Evolutionary conservation across 1,140 invertebrate genomes (phyloP).

Genomic region (Aphelenchoides besseyi): DNA sequence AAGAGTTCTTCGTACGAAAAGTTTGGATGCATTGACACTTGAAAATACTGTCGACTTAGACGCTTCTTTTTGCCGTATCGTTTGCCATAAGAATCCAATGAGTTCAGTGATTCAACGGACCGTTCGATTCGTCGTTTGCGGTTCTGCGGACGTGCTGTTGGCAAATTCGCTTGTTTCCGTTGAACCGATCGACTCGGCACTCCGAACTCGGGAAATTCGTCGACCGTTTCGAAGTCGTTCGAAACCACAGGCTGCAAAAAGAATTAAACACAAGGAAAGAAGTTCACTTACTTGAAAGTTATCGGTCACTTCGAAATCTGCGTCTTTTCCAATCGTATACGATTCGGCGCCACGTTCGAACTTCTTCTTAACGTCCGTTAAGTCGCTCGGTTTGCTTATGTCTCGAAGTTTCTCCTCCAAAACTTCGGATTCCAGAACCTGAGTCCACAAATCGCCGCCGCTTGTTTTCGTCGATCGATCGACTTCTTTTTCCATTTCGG

Average conservation of each 20-base stretch:
- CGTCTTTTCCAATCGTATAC: neutral
- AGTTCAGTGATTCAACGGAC: neutral
- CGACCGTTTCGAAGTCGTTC: no score
- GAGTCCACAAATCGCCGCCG: neutral
- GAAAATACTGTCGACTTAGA: neutral
- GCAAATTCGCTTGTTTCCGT: neutral
- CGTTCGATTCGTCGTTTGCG: neutral
- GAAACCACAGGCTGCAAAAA: no score
- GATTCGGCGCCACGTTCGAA: slow-evolving; percentile 8
- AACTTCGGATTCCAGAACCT: neutral
- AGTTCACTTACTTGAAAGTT: no score
- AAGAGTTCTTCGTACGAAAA: neutral
- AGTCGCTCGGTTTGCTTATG: neutral
- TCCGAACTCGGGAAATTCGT: no score
- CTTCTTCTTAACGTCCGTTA: neutral
- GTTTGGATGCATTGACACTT: neutral
- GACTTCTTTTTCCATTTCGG: neutral
- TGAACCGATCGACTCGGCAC: neutral
- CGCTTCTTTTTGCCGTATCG: neutral
- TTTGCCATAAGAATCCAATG: neutral
- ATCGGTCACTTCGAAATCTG: neutral
- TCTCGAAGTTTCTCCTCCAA: neutral
- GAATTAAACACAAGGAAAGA: no score
- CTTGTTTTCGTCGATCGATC: neutral
- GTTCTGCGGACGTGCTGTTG: neutral